Conservation (phyloP, 64 coral and sea anemone genomes). For the Actinia equina region DNA sequence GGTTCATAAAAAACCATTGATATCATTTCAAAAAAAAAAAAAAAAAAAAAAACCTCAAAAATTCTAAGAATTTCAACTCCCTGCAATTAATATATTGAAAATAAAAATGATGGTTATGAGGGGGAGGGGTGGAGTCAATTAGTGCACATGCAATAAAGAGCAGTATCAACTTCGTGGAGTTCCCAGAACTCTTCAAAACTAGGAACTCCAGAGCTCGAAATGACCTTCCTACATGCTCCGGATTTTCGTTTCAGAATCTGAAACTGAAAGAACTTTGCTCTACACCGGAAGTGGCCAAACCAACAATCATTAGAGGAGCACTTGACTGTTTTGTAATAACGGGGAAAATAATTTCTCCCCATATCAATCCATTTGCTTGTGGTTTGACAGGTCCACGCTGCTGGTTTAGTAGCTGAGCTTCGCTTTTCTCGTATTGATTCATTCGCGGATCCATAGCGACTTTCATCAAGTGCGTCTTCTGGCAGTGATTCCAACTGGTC, state of each 20-base stretch:
- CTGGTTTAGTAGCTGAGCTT: constrained; percentile 34
- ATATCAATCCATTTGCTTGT: constrained; percentile 42
- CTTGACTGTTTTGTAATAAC: constrained; percentile 42
- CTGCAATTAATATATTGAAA: not conserved
- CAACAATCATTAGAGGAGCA: constrained; percentile 53
- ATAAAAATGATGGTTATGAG: not conserved
- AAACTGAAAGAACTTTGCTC: constrained; percentile 44
- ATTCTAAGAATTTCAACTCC: not conserved
- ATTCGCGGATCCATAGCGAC: not conserved
- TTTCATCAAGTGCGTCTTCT: not conserved
- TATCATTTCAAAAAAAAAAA: no score
- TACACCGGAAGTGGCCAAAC: constrained; percentile 62
- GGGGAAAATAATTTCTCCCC: constrained; percentile 56
- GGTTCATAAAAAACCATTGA: no score
- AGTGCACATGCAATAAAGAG: constrained; percentile 63
- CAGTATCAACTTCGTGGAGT: constrained; percentile 8
- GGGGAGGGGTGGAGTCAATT: constrained; percentile 28
- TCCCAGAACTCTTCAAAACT: constrained; percentile 82
- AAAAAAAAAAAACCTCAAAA: not conserved
- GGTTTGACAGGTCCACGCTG: constrained; percentile 74
- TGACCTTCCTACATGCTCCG: constrained; percentile 44
- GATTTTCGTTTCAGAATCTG: constrained; percentile 69
- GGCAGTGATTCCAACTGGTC: constrained; percentile 8
- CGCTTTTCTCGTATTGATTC: constrained; percentile 5
- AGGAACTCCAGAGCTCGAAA: constrained; percentile 32